Conservation (phyloP, 2,113 vertebrate species). For the Muscicapa adusta region DNA sequence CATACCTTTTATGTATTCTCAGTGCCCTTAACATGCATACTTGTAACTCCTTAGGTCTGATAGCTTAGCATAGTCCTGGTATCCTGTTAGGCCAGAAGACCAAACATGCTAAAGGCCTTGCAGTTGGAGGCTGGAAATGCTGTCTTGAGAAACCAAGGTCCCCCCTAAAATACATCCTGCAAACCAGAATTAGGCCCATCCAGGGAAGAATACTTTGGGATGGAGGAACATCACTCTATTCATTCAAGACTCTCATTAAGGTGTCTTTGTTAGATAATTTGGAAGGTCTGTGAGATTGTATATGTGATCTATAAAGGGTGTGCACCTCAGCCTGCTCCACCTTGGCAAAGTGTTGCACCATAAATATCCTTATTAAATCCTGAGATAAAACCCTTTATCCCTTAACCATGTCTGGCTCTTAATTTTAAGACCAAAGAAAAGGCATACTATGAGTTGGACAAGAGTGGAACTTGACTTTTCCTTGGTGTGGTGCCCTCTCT, state of each 20-base stretch:
- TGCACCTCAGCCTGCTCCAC: no score
- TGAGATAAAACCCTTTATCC: neutral
- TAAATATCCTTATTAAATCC: neutral
- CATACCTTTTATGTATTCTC: no score
- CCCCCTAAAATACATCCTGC: neutral
- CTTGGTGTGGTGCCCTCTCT: neutral
- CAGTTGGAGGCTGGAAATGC: no score
- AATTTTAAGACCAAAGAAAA: neutral
- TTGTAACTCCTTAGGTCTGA: neutral
- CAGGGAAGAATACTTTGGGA: neutral
- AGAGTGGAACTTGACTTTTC: neutral
- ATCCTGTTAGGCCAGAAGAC: neutral
- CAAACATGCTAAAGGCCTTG: neutral
- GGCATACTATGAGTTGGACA: neutral
- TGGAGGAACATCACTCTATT: neutral
- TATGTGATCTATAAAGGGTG: accelerated
- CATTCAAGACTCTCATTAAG: no score
- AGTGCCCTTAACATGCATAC: neutral
- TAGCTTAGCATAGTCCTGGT: neutral
- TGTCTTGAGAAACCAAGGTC: neutral
- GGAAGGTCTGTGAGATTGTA: neutral
- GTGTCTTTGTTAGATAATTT: neutral
- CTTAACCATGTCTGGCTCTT: neutral
- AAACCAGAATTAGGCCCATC: neutral
- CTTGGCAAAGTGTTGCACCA: neutral